Base-by-base conservation (phyloP, 2,888 invertebrate species). In the Eristalis tenax region DNA sequence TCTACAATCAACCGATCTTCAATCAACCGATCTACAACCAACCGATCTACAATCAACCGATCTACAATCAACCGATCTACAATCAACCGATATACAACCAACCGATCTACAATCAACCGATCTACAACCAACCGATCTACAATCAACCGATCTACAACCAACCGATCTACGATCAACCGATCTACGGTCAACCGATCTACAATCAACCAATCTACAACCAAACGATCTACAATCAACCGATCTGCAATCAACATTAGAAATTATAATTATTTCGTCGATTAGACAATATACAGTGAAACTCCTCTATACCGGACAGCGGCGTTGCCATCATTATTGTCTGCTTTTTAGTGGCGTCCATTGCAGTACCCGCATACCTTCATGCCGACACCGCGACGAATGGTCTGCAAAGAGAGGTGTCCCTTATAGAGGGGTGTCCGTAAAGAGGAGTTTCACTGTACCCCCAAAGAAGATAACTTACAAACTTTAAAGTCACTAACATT, bases 1-100 rank as follows among this genome's bases (percentile, higher is more conserved):
- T 22, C 65, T 65, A 15, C 70, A 59, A 59, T 57, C 57, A 70
- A 70, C 70, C 18, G 22, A 11, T 63, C 59, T 70, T 4, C 35
- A 70, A 70, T 82, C 59, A 75, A 81, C 74, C 50, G 3, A 10
- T 15, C 69, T 38, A 0, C 77, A 70, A 78, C 70, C 77, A 78
- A 78, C 77, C 61, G 8, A 23, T 50, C 73, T 13, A 10, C 79
- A 35, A 70, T 69, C 63, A 70, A 78, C 77, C 1, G 0, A 8
- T 50, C 18, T 50, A 18, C 50, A 50, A 50, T 50, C 50, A 18
- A 50, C n/a, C 18, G 11, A 11, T 28, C 65, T 63, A 5, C 77
- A 77, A 73, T 69, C 77, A 77, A 77, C 69, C 69, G 13, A 11
- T 18, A 32, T 64, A 18, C 69, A 57, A 57, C 32, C 57, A 69